Evolutionary conservation across 2,113 vertebrate genomes (phyloP), one percentile per base, ranked within the genome.

Genomic region (Martes martes): DNA sequence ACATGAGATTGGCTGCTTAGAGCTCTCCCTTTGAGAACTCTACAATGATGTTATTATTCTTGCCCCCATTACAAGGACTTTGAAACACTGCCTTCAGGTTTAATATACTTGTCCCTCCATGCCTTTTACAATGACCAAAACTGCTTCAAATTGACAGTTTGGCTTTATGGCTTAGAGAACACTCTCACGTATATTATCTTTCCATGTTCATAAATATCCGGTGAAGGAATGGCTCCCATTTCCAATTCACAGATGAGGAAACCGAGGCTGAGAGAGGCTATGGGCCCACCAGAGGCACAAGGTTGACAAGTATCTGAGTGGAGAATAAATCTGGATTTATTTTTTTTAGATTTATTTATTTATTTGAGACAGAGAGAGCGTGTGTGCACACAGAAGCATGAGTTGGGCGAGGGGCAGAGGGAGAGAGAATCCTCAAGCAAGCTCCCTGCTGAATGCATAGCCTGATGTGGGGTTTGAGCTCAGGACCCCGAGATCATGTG

Each of bases 361-460:
- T 69, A 36, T 69, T n/a, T 69, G 67, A 69, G 33, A 65, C 6
- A 65, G 63, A 33, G 28, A n/a, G 65, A 33, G 31, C 1, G 31
- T 1, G 7, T 0, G 3, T 3, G 8, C 1, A 4, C 33, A n/a
- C 0, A 0, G 3, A 18, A 19, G 18, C 33, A n/a, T 0, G 7
- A n/a, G 33, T 69, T 0, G 7, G 16, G 65, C 33, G 33, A 69
- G 16, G 33, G 33, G 16, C 33, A 36, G 67, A n/a, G 67, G 65
- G 65, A 69, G 33, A 69, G 7, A 19, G 67, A 69, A 69, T 69
- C 67, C 33, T 69, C 16, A 69, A 36, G 67, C 8, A 36, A 18
- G 19, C 67, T 10, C 67, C 67, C 67, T n/a, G 33, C 33, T 69
- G 33, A 69, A 19, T 19, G 18, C 6, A 18, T 33, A 69, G 18